Evolutionary conservation across 1,140 invertebrate species (phyloP).

Genomic region (Oppia nitens): DNA sequence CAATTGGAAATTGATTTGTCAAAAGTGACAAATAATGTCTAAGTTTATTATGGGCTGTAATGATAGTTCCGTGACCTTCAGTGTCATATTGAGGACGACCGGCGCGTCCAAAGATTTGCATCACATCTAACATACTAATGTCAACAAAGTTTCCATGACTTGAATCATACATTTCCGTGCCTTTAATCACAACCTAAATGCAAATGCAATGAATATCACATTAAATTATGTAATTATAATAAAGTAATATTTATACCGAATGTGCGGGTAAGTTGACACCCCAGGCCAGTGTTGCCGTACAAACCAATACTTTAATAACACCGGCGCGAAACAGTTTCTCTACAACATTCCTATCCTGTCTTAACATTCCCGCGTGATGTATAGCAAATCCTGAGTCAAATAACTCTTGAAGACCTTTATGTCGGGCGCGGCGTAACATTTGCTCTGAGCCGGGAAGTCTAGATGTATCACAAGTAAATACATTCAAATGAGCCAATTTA

Average conservation of each 20-base stretch:
- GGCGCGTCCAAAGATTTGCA: slow-evolving; percentile 98
- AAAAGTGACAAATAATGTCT: slow-evolving; percentile 82
- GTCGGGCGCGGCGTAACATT: slow-evolving; percentile 45
- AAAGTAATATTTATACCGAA: slow-evolving; percentile 38
- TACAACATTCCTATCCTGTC: slow-evolving; percentile 63
- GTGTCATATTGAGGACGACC: slow-evolving; percentile 62
- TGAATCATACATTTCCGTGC: slow-evolving; percentile 94
- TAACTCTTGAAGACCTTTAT: slow-evolving; percentile 57
- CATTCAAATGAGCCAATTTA: slow-evolving; percentile 47
- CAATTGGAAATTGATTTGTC: slow-evolving; percentile 93
- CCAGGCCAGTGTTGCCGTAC: slow-evolving; percentile 96
- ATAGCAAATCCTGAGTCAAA: slow-evolving; percentile 76
- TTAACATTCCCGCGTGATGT: slow-evolving; percentile 89
- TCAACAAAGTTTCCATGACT: slow-evolving; percentile 87
- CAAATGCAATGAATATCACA: not conserved
- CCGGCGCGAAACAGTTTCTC: slow-evolving; percentile 79
- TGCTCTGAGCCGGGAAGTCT: slow-evolving; percentile 9
- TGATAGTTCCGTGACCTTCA: slow-evolving; percentile 85
- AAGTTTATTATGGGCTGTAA: slow-evolving; percentile 81
- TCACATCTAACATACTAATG: slow-evolving; percentile 86
- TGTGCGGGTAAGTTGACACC: slow-evolving; percentile 97
- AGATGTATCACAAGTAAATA: slow-evolving; percentile 19
- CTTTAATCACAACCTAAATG: slow-evolving; percentile 36
- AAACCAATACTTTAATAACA: slow-evolving; percentile 78
- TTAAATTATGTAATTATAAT: not conserved